Evolutionary conservation across 2,888 invertebrate genomes (phyloP), one percentile per base, ranked within the genome.

Genomic region (Scaptomyza flava): DNA sequence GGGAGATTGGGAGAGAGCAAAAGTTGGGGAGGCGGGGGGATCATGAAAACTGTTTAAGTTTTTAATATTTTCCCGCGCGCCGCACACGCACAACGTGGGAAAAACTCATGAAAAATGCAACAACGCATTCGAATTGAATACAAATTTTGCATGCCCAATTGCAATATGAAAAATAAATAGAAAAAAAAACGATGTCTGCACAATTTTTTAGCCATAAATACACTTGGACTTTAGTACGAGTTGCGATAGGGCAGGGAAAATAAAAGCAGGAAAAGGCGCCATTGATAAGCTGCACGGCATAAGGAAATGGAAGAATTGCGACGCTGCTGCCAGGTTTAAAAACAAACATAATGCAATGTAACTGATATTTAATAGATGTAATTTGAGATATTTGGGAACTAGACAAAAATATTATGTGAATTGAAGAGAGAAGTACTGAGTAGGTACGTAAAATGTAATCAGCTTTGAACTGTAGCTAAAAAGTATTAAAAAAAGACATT

Each of bases 11-110:
- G 27, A 46, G 27, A 46, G 34, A 27, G 14, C 12, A 41, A 46
- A 11, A 47, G 34, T n/a, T 23, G n/a, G 5, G 11, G 34, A 30
- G 38, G 53, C 20, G 50, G 52, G 59, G 61, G 64, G 23, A 63
- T 66, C 68, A 74, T 74, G 75, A 72, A 83, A 80, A 81, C 82
- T 84, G 78, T 81, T 84, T 79, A 75, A 72, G 70, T 76, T 72
- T 41, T 41, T 77, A 72, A 81, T 80, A 78, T 85, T 84, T 84
- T 81, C 71, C 79, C 76, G 77, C 76, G 68, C 67, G 66, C 85
- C 85, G 69, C 41, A 41, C 84, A 84, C 84, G 84, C 85, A 85
- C 81, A 85, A 84, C 84, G 86, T 84, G 84, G 84, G 84, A 84
- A 84, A 84, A 81, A 80, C 78, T 81, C 75, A 68, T 72, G 75